Evolutionary conservation across 2,888 invertebrate genomes (phyloP), one percentile per base, ranked within the genome.

Genomic region (Archips xylosteana): DNA sequence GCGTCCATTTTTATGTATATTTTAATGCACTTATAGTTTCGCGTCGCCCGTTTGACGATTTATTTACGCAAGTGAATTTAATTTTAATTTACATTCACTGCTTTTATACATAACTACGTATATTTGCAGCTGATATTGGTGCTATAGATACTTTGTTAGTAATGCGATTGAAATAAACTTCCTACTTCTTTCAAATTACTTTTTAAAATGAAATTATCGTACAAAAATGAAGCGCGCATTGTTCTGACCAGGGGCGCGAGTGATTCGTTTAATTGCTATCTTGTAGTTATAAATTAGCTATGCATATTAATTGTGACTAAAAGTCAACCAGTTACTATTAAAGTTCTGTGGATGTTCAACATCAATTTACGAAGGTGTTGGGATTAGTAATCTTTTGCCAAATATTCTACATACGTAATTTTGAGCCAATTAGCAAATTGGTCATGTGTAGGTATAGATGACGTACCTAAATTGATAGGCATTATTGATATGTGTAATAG

Each of bases 121-220:
- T 89, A 89, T 85, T 84, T 85, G 87, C 90, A 91, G 94, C 93
- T 94, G 92, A 93, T 81, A 85, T 88, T 94, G 94, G 94, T 94
- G 94, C 94, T 94, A 94, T 87, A 90, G 83, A 81, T 83, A 83
- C 79, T 83, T 82, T 81, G 83, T 84, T 82, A 77, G 83, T 82
- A 83, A 81, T 80, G 80, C 84, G 81, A 82, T 79, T 80, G 76
- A 70, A 76, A 80, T 71, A 51, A 74, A 76, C 75, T 49, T 75
- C 77, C 76, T 67, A 51, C 69, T 70, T 75, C 15, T 59, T 74
- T 75, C 32, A 45, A 65, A 67, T 66, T 71, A 69, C 45, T 23
- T 71, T 71, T 75, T 23, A 67, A 67, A 72, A 65, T 15, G 61
- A 75, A 77, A 79, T 75, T 76, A 77, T 82, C 83, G 82, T 86